These are phyloP conservation scores for Pediacus dermestoides DNA, from an alignment of 2,888 invertebrate species.

Conservation along the genomic window DNA sequence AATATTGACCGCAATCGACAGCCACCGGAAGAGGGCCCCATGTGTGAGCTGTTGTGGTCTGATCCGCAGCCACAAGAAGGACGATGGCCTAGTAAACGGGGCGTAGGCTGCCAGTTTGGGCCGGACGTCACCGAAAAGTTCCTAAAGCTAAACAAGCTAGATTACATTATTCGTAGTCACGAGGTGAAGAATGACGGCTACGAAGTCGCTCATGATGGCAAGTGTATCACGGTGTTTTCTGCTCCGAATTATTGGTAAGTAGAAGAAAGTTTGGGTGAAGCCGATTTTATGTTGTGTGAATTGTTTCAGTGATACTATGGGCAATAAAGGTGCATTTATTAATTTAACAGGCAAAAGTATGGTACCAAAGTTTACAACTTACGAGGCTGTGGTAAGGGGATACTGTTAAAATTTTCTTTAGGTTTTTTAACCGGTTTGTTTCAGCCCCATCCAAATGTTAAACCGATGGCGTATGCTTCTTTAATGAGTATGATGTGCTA, in stretches of 20 bases:
- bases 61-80: conserved; percentile 92
- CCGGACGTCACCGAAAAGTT: conserved; percentile 93
- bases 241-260: conserved; percentile 98
- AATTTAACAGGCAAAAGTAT: conserved; percentile 89
- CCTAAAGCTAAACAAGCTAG: conserved; percentile 77
- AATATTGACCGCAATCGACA: conserved; percentile 89
- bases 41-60: conserved; percentile 99
- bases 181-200: conserved; percentile 97
- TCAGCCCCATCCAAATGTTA: conserved; percentile 93
- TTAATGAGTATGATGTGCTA: conserved; percentile 75
- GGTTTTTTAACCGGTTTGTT: conserved; percentile 47
- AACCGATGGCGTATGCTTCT: conserved; percentile 95
- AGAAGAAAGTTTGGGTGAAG: no score
- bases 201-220: conserved; percentile 90
- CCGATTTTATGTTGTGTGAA: background rate
- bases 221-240: conserved; percentile 98
- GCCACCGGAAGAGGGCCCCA: conserved; percentile 92
- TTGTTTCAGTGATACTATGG: conserved; percentile 91
- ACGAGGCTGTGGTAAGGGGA: conserved; percentile 86
- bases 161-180: conserved; percentile 94
- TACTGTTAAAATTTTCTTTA: conserved; percentile 6
- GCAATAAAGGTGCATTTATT: conserved; percentile 97
- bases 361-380: conserved; percentile 85
- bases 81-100: conserved; percentile 89
- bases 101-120: conserved; percentile 98